Conservation (phyloP, 2,888 invertebrate species). For the Watsonalla binaria region DNA sequence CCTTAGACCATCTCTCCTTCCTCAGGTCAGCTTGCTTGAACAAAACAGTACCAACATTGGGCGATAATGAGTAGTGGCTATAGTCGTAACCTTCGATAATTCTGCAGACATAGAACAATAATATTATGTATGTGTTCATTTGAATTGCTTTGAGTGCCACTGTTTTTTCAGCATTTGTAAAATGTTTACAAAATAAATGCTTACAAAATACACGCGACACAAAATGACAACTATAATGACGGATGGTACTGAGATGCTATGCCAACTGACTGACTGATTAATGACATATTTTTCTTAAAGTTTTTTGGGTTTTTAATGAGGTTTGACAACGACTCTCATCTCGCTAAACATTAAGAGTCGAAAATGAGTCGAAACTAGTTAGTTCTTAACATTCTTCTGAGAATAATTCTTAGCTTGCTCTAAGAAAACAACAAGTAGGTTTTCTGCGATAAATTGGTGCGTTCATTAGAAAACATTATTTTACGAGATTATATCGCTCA, state of each 20-base stretch:
- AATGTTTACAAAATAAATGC: constrained; percentile 48
- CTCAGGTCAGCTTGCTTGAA: constrained; percentile 37
- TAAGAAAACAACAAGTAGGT: too few relatives aligned
- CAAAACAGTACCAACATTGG: constrained; percentile 59
- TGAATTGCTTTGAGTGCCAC: neutral
- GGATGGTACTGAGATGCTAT: constrained; percentile 6
- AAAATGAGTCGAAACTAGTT: too few relatives aligned
- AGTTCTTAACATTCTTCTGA: too few relatives aligned
- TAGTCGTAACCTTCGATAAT: constrained; percentile 8
- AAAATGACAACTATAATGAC: constrained; percentile 19
- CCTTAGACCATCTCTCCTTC: constrained; percentile 38
- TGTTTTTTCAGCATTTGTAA: constrained; percentile 26
- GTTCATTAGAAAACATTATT: too few relatives aligned
- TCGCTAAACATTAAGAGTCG: too few relatives aligned
- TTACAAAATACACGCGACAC: constrained; percentile 41
- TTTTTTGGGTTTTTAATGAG: too few relatives aligned
- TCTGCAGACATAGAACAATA: constrained; percentile 17
- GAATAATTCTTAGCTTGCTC: too few relatives aligned
- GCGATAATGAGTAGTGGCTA: constrained; percentile 10
- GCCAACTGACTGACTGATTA: too few relatives aligned
- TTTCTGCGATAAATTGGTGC: too few relatives aligned
- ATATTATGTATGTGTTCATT: constrained; percentile 25
- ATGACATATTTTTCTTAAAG: too few relatives aligned
- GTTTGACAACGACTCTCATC: too few relatives aligned
- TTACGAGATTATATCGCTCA: too few relatives aligned